These are phyloP conservation scores for Athene cunicularia DNA, from an alignment of 2,113 vertebrate species.

Conservation along the genomic window DNA sequence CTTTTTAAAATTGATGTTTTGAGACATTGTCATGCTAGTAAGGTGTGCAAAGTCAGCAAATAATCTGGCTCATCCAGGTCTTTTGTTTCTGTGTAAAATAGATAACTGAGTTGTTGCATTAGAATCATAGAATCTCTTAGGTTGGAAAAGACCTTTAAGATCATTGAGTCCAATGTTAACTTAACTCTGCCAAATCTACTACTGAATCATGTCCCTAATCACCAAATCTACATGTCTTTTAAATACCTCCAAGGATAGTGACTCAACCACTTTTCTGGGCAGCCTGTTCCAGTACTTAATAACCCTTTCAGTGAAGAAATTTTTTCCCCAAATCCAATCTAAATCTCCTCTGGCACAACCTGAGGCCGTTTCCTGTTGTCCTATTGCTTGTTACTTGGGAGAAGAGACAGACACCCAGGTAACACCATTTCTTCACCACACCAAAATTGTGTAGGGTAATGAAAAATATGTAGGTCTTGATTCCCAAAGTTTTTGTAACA, in stretches of 20 bases:
- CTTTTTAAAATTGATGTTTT: neutral
- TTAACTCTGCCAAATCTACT: neutral
- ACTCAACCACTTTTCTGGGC: neutral
- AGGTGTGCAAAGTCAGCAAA: neutral
- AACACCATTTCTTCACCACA: neutral
- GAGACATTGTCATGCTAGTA: neutral
- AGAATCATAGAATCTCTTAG: neutral
- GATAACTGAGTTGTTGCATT: neutral
- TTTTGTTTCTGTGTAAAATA: neutral
- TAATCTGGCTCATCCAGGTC: neutral
- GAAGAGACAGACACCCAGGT: neutral
- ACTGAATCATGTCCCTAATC: neutral
- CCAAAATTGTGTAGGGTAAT: neutral
- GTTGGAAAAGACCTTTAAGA: neutral
- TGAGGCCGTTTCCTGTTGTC: neutral
- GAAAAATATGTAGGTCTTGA: neutral
- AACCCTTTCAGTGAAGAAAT: neutral
- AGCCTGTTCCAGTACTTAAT: neutral
- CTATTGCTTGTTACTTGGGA: neutral
- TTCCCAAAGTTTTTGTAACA: neutral
- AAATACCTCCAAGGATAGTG: neutral
- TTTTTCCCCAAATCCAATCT: neutral
- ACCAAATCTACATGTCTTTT: fast-evolving
- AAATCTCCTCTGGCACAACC: neutral
- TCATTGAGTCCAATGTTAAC: neutral